phyloP scores from a whole-genome alignment of 1,140 invertebrate genomes.

The Zaprionus nigranus region DNA sequence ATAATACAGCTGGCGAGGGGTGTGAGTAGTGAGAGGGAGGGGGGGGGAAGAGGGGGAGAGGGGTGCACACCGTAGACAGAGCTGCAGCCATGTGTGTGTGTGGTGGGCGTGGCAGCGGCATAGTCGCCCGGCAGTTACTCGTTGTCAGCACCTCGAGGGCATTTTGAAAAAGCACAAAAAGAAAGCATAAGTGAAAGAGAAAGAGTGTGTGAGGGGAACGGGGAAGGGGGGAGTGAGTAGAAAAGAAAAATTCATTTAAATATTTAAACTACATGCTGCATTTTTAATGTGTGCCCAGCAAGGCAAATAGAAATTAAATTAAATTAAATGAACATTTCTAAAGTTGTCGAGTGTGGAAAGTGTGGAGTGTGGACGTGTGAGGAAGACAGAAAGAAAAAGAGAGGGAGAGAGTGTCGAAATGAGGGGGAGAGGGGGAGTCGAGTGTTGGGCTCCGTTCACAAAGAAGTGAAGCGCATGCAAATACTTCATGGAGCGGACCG shows the following conservation, averaged over 20 bases:
- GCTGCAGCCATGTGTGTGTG: not conserved
- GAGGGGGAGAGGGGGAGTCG: not conserved
- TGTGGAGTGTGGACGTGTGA: not conserved
- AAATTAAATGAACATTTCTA: constrained; percentile 66
- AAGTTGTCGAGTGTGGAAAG: constrained; percentile 50
- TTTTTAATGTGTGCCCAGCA: constrained; percentile 72
- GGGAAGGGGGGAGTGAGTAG: not conserved
- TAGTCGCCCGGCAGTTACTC: not conserved
- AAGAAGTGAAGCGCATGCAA: constrained; percentile 39
- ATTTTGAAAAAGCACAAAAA: not conserved
- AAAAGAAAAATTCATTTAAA: constrained; percentile 59
- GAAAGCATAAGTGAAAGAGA: not conserved
- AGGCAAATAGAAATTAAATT: constrained; percentile 75
- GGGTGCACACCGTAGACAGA: not conserved
- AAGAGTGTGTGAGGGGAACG: not conserved
- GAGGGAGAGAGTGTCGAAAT: not conserved
- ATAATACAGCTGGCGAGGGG: constrained; percentile 10
- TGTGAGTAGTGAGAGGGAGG: too few relatives aligned
- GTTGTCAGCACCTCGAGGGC: constrained; percentile 5
- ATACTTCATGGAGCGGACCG: constrained; percentile 39
- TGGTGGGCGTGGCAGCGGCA: not conserved
- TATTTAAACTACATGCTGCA: constrained; percentile 66
- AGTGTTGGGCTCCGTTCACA: constrained; percentile 41
- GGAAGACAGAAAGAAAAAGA: not conserved
- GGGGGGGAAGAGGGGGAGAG: not conserved